Percentiles rank a stretch among this genome's conserved stretches.
phyloP scores from a whole-genome alignment of 1,140 invertebrate species.

The Anthonomus grandis region DNA sequence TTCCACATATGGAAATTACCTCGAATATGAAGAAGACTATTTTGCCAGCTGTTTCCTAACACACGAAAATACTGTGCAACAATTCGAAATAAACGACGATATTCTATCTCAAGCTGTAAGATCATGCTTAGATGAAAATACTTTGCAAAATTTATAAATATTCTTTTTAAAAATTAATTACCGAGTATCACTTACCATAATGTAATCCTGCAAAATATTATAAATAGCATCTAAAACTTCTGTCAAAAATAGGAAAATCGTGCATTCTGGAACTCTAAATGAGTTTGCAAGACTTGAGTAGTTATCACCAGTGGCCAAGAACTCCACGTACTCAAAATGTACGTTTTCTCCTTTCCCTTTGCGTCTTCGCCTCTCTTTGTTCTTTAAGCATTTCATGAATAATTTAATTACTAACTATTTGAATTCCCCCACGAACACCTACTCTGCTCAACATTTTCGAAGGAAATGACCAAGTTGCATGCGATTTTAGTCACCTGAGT shows the following conservation, averaged over 20 bases:
- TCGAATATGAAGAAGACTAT: not conserved
- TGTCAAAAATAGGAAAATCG: conserved; percentile 3
- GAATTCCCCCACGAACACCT: not conserved
- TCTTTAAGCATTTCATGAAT: not conserved
- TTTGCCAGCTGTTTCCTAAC: not conserved
- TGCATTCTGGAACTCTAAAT: conserved; percentile 8
- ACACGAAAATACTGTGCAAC: not conserved
- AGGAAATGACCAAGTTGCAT: not conserved
- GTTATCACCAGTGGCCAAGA: not conserved
- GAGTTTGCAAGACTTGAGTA: not conserved
- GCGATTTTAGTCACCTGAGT: not conserved
- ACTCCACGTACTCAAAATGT: not conserved
- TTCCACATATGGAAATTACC: not conserved
- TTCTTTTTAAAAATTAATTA: too few relatives aligned
- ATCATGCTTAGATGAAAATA: not conserved
- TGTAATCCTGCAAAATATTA: conserved; percentile 1
- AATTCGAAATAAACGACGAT: not conserved
- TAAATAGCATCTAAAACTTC: not conserved
- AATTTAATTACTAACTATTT: not conserved
- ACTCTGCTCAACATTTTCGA: not conserved
- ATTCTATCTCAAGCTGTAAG: conserved; percentile 4
- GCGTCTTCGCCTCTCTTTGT: not conserved
- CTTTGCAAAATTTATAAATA: not conserved
- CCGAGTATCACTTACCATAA: conserved; percentile 3
- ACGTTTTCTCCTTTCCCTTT: not conserved